Conservation (phyloP, 2,113 vertebrate species). For the Probosciger aterrimus region DNA sequence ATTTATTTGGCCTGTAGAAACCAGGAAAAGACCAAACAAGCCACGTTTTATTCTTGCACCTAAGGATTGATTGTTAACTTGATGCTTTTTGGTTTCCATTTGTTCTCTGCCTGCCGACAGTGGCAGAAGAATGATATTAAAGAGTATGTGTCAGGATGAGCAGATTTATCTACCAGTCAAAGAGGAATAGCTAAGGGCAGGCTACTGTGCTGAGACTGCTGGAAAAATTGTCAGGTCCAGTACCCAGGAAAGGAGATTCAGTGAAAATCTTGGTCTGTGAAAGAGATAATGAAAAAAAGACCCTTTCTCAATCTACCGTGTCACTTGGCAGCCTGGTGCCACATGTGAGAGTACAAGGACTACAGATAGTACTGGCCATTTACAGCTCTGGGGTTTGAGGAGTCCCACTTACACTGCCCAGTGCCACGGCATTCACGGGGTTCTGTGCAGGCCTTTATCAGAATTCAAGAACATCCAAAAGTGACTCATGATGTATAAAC, state of each 20-base stretch:
- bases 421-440: background rate
- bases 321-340: background rate
- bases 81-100: background rate
- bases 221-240: slow-evolving; percentile 44
- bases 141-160: slow-evolving; percentile 57
- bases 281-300: slow-evolving; percentile 48
- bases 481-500: background rate
- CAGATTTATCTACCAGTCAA: background rate
- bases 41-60: background rate
- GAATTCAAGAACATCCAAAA: background rate
- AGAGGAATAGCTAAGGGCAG: background rate
- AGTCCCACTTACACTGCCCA: background rate
- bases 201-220: background rate
- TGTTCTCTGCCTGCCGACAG: background rate
- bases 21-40: background rate
- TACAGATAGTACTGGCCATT: background rate
- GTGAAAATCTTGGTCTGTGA: slow-evolving; percentile 68
- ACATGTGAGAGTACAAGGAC: background rate
- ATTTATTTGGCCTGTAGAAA: background rate
- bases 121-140: slow-evolving; percentile 71
- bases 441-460: background rate
- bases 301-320: background rate
- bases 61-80: background rate
- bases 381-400: background rate
- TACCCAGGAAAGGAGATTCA: slow-evolving; percentile 70